Conservation (phyloP, 1,140 invertebrate genomes). For the Patella vulgata region DNA sequence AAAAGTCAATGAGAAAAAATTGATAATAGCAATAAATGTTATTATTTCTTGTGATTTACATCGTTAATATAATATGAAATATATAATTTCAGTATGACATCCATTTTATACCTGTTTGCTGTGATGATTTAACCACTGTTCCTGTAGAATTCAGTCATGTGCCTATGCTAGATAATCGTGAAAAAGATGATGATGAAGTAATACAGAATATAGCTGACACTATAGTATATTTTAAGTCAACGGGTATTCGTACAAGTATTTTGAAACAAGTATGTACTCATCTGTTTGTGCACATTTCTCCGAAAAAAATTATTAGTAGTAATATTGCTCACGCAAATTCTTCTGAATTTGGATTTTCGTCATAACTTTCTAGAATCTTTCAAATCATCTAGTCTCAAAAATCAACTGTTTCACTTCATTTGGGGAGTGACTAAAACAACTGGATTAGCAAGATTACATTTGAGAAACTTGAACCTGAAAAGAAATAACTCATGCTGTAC, state of each 20-base stretch:
- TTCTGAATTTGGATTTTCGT: background rate
- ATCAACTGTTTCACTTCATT: too few relatives aligned
- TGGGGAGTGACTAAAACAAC: too few relatives aligned
- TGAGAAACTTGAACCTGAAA: too few relatives aligned
- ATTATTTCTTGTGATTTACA: background rate
- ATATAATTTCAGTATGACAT: background rate
- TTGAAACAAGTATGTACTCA: background rate
- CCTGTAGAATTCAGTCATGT: conserved; percentile 17
- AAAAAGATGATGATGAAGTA: conserved; percentile 1
- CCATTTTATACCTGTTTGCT: conserved; percentile 18
- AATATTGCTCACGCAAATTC: background rate
- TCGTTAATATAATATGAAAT: background rate
- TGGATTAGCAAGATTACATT: too few relatives aligned
- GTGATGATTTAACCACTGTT: conserved; percentile 12
- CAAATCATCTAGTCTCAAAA: too few relatives aligned
- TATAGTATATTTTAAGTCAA: background rate
- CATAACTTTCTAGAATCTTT: background rate
- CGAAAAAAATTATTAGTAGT: background rate
- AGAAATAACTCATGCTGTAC: too few relatives aligned
- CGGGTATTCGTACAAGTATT: background rate
- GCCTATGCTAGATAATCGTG: conserved; percentile 15
- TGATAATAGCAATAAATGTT: too few relatives aligned
- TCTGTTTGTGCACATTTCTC: background rate
- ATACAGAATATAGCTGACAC: background rate
- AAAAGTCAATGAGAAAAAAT: too few relatives aligned